These are phyloP conservation scores for Hippocampus barbouri DNA, from an alignment of 2,113 vertebrate species.

Conservation along the genomic window DNA sequence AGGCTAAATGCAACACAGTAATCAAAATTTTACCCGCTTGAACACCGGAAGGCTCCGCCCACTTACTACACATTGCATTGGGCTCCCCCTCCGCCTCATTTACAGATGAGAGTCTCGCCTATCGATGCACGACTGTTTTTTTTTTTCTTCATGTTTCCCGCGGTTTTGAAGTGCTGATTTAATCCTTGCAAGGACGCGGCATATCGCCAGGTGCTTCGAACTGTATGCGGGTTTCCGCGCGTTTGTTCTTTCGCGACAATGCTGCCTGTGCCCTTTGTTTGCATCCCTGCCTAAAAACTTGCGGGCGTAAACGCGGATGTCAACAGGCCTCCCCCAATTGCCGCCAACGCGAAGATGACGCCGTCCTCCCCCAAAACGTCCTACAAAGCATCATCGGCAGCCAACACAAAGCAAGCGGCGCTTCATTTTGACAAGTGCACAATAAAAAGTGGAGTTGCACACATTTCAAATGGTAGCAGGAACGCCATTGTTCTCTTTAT, in stretches of 20 bases:
- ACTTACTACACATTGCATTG: constrained; percentile 25
- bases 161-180: constrained; percentile 78
- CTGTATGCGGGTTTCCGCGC: constrained; percentile 25
- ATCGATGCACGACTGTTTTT: constrained; percentile 53
- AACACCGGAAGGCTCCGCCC: constrained; percentile 63
- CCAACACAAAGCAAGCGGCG: constrained; percentile 58
- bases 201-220: constrained; percentile 65
- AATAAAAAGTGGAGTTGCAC: constrained; percentile 39
- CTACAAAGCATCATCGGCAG: constrained; percentile 64
- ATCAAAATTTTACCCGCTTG: constrained; percentile 32
- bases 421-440: constrained; percentile 57
- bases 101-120: constrained; percentile 63
- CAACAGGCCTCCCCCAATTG: constrained; percentile 60
- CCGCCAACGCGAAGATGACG: constrained; percentile 34
- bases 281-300: constrained; percentile 34
- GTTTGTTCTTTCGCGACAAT: constrained; percentile 26
- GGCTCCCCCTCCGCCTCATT: constrained; percentile 40
- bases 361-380: constrained; percentile 61
- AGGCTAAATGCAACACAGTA: constrained; percentile 5
- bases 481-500: constrained; percentile 50
- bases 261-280: constrained; percentile 43
- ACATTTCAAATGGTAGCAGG: constrained; percentile 44
- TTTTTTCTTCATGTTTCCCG: constrained; percentile 53
- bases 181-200: constrained; percentile 69
- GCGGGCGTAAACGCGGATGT: constrained; percentile 46